Percentiles rank a stretch among this genome's conserved stretches.
These are phyloP conservation scores for Actinia equina DNA, from an alignment of 64 coral and sea anemone species.

Conservation along the genomic window DNA sequence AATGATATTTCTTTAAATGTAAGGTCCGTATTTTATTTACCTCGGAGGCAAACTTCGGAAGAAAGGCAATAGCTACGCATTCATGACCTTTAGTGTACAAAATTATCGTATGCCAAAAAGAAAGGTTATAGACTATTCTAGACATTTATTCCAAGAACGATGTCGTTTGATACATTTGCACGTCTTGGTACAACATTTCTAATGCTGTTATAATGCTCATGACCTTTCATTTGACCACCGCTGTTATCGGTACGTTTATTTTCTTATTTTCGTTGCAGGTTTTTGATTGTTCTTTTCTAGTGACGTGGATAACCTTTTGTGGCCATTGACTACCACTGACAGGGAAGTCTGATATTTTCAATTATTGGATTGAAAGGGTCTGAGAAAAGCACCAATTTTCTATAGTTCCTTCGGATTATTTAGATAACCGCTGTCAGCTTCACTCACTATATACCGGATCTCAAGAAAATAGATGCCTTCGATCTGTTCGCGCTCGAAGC, in stretches of 20 bases:
- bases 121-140: too few relatives aligned
- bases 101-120: too few relatives aligned
- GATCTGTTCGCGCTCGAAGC: neutral
- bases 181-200: too few relatives aligned
- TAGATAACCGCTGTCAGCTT: neutral
- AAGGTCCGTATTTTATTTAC: too few relatives aligned
- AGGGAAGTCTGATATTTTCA: neutral
- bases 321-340: neutral
- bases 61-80: too few relatives aligned
- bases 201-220: too few relatives aligned
- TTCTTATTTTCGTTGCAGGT: neutral
- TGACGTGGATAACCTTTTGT: constrained; percentile 4
- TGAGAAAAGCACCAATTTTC: neutral
- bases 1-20: too few relatives aligned
- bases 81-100: too few relatives aligned
- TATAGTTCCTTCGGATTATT: neutral
- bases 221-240: too few relatives aligned
- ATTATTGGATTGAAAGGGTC: neutral
- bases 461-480: neutral
- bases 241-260: neutral
- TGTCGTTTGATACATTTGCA: too few relatives aligned
- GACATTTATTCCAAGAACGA: too few relatives aligned
- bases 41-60: too few relatives aligned
- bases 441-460: neutral
- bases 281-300: neutral